Base-by-base conservation (phyloP, 2,797 vertebrate genomes). In the Pseudochaenichthys georgianus region DNA sequence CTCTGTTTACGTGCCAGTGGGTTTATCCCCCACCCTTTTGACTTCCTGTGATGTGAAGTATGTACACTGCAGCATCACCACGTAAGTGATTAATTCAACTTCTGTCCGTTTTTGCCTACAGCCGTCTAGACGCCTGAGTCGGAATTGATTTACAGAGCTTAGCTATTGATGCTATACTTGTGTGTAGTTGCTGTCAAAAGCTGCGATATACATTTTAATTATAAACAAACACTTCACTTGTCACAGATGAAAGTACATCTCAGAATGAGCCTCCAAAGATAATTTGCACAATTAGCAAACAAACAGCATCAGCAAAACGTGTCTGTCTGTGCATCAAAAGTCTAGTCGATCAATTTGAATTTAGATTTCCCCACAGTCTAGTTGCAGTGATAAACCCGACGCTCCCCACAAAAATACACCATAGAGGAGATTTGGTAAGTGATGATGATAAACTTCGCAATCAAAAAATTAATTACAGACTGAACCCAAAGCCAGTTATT, bases 81-180 rank as follows among this genome's bases (percentile, higher is more conserved):
- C 72, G 77, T 19, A 80, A 91, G 89, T 88, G 85, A 91, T 91
- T 90, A 91, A 93, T 93, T 92, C 84, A 90, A 88, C 72, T n/a
- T 72, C 70, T 88, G 82, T 81, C 65, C n/a, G 62, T 62, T 88
- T 83, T 84, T 60, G 64, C 75, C 68, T 61, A 61, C 63, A 58
- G 68, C 16, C 3, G 5, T 88, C 79, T 53, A 78, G 81, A 85
- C 72, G 13, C 28, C 80, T 73, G 71, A 62, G 68, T 58, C 62
- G 72, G 76, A 86, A 84, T 62, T 83, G 65, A 90, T 86, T 84
- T 80, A 59, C 48, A 65, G 72, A 69, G 78, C 58, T 69, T 42
- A 60, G 68, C 64, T 70, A 84, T 70, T 67, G 55, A 83, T 68
- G 72, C 41, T 64, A 43, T 64, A 68, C 42, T 64, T 70, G 54